Conservation (phyloP, 2,113 vertebrate genomes). For the Amphiprion ocellaris region DNA sequence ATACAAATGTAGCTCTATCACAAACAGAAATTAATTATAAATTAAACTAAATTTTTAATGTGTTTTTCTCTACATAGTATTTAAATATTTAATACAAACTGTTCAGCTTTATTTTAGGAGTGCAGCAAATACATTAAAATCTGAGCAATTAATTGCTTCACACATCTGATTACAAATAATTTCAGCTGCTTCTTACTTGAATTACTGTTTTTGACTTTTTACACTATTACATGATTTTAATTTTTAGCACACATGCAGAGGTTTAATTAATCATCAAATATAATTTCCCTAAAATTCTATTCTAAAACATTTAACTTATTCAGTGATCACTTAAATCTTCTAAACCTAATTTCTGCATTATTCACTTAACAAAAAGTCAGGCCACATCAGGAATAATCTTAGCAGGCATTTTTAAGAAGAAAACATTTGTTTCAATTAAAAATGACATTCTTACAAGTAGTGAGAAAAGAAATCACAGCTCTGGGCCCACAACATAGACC, state of each 20-base stretch:
- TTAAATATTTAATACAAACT: neutral
- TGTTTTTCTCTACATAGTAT: neutral
- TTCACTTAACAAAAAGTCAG: neutral
- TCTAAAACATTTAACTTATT: neutral
- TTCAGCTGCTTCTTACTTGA: neutral
- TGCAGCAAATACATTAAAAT: neutral
- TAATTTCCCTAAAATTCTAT: neutral
- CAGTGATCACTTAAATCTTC: neutral
- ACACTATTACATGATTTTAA: neutral
- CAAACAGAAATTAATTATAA: no score
- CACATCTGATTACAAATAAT: neutral
- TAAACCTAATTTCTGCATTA: neutral
- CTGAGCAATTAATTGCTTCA: neutral
- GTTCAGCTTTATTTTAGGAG: neutral
- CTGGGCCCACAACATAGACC: slow-evolving; percentile 81
- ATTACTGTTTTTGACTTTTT: neutral
- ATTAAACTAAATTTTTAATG: no score
- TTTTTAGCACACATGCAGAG: neutral
- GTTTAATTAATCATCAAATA: neutral
- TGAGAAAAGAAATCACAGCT: slow-evolving; percentile 78
- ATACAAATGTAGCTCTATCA: no score
- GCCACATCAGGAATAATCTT: neutral
- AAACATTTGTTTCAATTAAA: slow-evolving; percentile 12
- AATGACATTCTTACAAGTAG: slow-evolving; percentile 56
- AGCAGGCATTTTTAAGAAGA: slow-evolving; percentile 17